Conservation (phyloP, 2,888 invertebrate genomes). For the Idaea straminata region DNA sequence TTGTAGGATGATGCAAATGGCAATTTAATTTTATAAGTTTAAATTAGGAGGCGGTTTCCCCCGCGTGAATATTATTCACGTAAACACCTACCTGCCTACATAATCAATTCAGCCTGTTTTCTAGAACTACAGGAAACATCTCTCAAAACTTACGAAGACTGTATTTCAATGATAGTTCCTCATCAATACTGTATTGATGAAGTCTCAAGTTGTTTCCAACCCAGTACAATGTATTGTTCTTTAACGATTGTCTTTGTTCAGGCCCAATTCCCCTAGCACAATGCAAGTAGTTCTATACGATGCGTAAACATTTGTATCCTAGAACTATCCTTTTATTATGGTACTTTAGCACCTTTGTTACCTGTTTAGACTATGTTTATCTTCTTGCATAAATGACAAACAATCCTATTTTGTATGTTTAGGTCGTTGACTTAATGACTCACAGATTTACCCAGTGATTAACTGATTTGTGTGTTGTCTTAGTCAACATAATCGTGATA, state of each 20-base stretch:
- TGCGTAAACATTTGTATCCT: neutral
- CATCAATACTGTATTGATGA: neutral
- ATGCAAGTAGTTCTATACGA: neutral
- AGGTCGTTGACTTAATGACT: neutral
- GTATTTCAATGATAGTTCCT: neutral
- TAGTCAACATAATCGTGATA: neutral
- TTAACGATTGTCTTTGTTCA: neutral
- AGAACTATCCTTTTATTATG: neutral
- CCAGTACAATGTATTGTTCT: neutral
- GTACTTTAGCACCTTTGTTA: neutral
- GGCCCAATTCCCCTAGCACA: neutral
- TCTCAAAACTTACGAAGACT: neutral
- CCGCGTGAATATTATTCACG: too few relatives aligned
- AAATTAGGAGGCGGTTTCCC: too few relatives aligned
- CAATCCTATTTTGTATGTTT: neutral
- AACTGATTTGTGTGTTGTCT: slow-evolving; percentile 1
- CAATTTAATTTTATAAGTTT: too few relatives aligned
- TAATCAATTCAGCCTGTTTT: too few relatives aligned
- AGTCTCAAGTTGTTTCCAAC: neutral
- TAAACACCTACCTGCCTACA: too few relatives aligned
- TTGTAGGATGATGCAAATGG: too few relatives aligned
- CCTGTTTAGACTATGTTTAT: neutral
- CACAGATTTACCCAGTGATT: neutral
- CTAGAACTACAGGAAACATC: neutral
- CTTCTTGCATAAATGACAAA: neutral